Conservation (phyloP, 2,113 vertebrate species). For the Hydrolagus affinis region DNA sequence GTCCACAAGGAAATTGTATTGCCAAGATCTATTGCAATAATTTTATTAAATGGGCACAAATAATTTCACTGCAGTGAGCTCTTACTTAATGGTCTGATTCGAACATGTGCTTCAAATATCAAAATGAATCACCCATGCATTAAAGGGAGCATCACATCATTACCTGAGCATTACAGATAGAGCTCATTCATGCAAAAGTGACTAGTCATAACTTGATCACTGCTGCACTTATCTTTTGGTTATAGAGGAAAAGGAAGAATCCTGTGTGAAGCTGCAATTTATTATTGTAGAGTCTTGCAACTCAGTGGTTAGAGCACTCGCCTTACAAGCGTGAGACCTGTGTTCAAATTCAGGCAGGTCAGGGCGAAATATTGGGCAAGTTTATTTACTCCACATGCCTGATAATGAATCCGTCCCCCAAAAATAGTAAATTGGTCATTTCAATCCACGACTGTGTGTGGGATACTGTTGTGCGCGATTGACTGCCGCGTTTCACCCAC, state of each 20-base stretch:
- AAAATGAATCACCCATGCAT: not conserved
- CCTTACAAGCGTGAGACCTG: no score
- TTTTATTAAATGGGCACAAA: not conserved
- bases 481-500: no score
- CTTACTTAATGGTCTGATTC: not conserved
- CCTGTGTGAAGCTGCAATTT: not conserved
- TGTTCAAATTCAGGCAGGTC: no score
- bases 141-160: not conserved
- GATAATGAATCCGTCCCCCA: no score
- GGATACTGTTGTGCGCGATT: no score
- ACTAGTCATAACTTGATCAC: not conserved
- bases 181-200: not conserved
- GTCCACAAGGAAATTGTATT: not conserved
- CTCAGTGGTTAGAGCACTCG: no score
- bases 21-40: not conserved
- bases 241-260: not conserved
- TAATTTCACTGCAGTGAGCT: constrained; percentile 7
- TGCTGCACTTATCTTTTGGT: not conserved
- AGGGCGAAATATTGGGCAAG: no score
- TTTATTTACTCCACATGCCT: no score
- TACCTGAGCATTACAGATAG: not conserved
- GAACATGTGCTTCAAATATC: not conserved
- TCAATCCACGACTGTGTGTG: no score
- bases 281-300: no score
- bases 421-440: no score